Percentiles rank a stretch among this genome's conserved stretches.
Conservation (phyloP, 2,888 invertebrate genomes). For the Torymus texanus region DNA sequence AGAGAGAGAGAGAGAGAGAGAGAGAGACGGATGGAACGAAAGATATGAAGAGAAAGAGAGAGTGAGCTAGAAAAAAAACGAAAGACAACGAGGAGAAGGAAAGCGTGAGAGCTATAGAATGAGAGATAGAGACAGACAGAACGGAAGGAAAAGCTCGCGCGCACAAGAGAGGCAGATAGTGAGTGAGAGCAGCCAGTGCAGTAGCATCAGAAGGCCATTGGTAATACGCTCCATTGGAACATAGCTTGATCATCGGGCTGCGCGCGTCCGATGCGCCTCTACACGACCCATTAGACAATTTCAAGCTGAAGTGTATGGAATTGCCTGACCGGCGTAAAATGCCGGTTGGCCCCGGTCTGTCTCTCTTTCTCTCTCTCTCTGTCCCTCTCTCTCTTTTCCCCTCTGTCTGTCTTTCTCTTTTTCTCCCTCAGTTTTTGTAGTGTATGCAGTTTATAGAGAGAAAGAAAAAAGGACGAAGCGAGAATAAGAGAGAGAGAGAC, state of each 20-base stretch:
- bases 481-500: constrained; percentile 8
- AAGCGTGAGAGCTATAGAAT: background rate
- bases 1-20: background rate
- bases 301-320: constrained; percentile 54
- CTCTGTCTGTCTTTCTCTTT: no score
- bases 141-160: background rate
- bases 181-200: constrained; percentile 8
- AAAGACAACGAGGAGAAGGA: no score
- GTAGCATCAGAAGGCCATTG: constrained; percentile 59
- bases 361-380: no score
- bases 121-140: background rate
- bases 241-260: no score
- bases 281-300: constrained; percentile 64
- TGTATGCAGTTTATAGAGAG: background rate
- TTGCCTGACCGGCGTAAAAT: constrained; percentile 58
- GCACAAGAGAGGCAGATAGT: no score
- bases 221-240: constrained; percentile 65
- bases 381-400: no score
- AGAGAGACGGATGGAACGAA: background rate
- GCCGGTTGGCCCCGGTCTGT: constrained; percentile 6
- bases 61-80: no score
- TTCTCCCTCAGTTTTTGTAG: no score
- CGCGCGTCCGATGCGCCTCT: no score
- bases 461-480: background rate
- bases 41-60: background rate